Conservation (phyloP, 2,888 invertebrate species). For the Junonia oenone region DNA sequence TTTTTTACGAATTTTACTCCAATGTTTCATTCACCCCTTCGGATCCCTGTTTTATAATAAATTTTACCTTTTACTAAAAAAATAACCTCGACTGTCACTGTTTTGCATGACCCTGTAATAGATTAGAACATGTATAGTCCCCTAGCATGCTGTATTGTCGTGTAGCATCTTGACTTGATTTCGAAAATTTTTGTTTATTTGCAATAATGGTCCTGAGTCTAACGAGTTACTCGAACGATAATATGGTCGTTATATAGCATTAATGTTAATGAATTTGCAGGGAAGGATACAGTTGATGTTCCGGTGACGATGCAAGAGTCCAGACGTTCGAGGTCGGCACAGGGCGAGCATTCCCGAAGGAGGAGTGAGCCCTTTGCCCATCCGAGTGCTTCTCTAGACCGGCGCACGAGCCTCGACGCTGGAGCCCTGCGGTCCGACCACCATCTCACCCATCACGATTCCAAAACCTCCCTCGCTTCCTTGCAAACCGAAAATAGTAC, state of each 20-base stretch:
- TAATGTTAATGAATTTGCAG: constrained; percentile 45
- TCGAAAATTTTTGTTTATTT: constrained; percentile 24
- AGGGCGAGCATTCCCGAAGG: constrained; percentile 68
- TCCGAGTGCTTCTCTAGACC: constrained; percentile 56
- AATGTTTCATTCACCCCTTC: not conserved
- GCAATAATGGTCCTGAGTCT: constrained; percentile 57
- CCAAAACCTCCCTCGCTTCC: constrained; percentile 67
- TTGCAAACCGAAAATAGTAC: constrained; percentile 68
- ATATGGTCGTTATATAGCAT: constrained; percentile 6
- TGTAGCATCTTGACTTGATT: constrained; percentile 31
- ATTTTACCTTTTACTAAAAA: constrained; percentile 3
- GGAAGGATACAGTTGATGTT: constrained; percentile 80
- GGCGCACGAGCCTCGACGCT: constrained; percentile 82
- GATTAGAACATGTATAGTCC: constrained; percentile 28
- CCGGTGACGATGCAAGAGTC: constrained; percentile 60
- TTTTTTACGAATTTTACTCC: not conserved
- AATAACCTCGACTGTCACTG: constrained; percentile 2
- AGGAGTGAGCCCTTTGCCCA: constrained; percentile 65
- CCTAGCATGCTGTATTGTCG: constrained; percentile 36
- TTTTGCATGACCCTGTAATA: constrained; percentile 33
- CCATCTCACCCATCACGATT: constrained; percentile 53
- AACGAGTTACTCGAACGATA: not conserved
- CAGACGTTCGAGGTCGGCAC: constrained; percentile 61
- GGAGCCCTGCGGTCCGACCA: constrained; percentile 62
- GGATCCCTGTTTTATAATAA: constrained; percentile 5